These are phyloP conservation scores for Falco biarmicus DNA, from an alignment of 2,797 vertebrate species.

Conservation along the genomic window DNA sequence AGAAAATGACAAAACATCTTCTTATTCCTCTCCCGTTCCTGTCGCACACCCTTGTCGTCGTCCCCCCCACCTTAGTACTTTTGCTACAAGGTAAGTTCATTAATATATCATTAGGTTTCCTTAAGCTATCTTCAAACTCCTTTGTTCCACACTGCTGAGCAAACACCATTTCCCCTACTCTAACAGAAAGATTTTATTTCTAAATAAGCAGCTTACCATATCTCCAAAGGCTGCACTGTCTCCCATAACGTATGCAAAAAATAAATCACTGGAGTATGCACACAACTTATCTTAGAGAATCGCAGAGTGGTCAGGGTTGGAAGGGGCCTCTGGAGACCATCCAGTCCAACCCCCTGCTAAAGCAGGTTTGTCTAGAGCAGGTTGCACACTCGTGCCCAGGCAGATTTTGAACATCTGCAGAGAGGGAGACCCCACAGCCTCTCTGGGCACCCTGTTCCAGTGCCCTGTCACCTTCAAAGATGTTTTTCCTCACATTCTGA, in stretches of 20 bases:
- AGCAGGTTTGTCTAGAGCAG: too few relatives aligned
- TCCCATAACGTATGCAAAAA: not conserved
- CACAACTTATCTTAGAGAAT: too few relatives aligned
- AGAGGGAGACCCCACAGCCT: too few relatives aligned
- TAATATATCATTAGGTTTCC: not conserved
- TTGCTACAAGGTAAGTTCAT: not conserved
- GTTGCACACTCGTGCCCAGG: too few relatives aligned
- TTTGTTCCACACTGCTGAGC: not conserved
- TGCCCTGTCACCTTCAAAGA: too few relatives aligned
- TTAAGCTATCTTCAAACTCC: not conserved
- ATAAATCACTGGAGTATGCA: not conserved
- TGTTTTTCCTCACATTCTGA: too few relatives aligned
- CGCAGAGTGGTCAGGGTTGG: too few relatives aligned
- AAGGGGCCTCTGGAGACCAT: too few relatives aligned
- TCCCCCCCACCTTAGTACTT: not conserved
- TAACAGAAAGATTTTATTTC: not conserved
- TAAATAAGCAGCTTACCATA: not conserved
- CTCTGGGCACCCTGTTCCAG: too few relatives aligned
- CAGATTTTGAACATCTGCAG: too few relatives aligned
- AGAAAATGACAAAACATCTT: not conserved
- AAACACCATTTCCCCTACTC: not conserved
- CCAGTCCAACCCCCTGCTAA: too few relatives aligned
- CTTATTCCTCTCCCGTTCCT: not conserved
- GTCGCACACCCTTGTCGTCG: too few relatives aligned
- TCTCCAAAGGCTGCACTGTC: not conserved